These are phyloP conservation scores for Coleophora flavipennella DNA, from an alignment of 2,888 invertebrate species.

Conservation along the genomic window DNA sequence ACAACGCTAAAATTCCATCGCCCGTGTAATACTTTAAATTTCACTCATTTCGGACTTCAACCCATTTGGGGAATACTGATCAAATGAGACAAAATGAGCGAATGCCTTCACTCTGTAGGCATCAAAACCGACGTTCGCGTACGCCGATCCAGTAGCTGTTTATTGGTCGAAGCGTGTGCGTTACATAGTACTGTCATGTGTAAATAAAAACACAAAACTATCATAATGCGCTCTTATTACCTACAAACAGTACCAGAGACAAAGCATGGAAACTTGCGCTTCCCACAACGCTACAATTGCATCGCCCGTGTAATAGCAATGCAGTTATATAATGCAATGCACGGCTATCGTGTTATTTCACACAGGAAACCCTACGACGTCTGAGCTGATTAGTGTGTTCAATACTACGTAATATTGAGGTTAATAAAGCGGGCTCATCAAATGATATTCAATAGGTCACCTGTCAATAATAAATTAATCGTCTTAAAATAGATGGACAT, in stretches of 20 bases:
- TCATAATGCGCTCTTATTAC: conserved; percentile 26
- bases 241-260: conserved; percentile 28
- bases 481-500: too few relatives aligned
- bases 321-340: conserved; percentile 33
- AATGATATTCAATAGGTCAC: too few relatives aligned
- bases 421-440: not conserved
- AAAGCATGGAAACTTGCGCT: conserved; percentile 20
- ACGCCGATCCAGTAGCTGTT: too few relatives aligned
- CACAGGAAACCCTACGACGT: conserved; percentile 42
- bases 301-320: conserved; percentile 39
- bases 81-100: too few relatives aligned
- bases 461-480: too few relatives aligned
- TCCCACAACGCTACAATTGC: conserved; percentile 37
- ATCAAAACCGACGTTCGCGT: too few relatives aligned
- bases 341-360: conserved; percentile 23
- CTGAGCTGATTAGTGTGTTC: conserved; percentile 24
- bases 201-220: not conserved
- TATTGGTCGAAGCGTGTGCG: too few relatives aligned
- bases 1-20: conserved; percentile 37
- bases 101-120: too few relatives aligned
- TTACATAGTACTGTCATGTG: too few relatives aligned
- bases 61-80: too few relatives aligned
- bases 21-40: too few relatives aligned
- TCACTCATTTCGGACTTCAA: too few relatives aligned
- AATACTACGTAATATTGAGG: conserved; percentile 6